Percentiles rank a stretch among this genome's conserved stretches.
phyloP scores from a whole-genome alignment of 23 tunicate species.

The Trididemnum clinides region DNA sequence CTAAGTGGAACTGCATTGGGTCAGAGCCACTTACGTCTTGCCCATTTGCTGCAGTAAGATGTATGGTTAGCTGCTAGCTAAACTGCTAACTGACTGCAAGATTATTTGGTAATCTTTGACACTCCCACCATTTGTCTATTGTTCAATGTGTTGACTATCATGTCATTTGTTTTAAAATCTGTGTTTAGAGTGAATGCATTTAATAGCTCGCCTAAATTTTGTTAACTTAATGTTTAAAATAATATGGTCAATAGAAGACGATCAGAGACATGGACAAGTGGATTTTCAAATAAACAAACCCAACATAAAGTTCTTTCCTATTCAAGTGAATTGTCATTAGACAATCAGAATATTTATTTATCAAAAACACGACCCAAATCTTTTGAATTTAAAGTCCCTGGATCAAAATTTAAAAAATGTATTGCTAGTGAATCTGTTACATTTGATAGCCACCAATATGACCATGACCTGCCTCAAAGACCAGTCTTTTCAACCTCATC shows the following conservation, averaged over 20 bases:
- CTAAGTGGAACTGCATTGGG: no score
- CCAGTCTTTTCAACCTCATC: background rate
- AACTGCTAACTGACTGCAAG: no score
- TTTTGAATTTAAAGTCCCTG: background rate
- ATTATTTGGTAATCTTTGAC: no score
- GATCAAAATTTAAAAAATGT: no score
- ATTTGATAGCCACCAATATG: background rate
- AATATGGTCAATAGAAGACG: conserved; percentile 12
- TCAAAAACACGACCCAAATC: background rate
- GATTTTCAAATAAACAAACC: background rate
- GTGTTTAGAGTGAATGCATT: no score
- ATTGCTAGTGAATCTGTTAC: background rate
- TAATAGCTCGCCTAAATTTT: no score
- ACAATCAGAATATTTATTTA: background rate
- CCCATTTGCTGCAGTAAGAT: no score
- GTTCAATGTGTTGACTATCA: no score
- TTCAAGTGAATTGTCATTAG: background rate
- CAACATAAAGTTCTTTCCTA: background rate
- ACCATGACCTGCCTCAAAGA: background rate
- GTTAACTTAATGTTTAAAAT: background rate
- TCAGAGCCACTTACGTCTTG: no score
- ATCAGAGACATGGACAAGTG: conserved; percentile 20
- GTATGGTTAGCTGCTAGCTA: no score
- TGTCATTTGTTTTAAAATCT: no score
- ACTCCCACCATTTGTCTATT: no score